Base-by-base conservation (phyloP, 2,888 invertebrate species). In the Perithous albicinctus region DNA sequence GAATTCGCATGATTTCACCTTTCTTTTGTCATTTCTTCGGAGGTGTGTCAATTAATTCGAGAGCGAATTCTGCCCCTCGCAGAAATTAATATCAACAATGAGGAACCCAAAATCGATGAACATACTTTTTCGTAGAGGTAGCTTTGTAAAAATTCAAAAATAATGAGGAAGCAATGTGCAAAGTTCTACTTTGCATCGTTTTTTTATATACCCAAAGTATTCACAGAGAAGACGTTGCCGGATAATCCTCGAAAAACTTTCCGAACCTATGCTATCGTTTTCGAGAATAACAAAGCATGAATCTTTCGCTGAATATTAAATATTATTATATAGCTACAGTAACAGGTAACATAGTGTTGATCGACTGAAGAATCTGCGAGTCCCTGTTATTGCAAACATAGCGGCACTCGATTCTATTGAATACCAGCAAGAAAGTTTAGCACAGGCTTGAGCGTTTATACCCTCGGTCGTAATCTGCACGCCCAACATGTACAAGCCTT, bases 401-500 rank as follows among this genome's bases (percentile, higher is more conserved):
- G 59, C 41, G 32, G 32, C 26, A 43, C 32, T 20, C 15, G 67
- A 74, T 78, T 77, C 38, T 38, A 74, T 74, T 69, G 77, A 73
- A 77, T 54, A 73, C 67, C 18, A 15, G 26, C 20, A 26, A 43
- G 20, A 66, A 43, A 15, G 20, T 41, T 59, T 23, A 51, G 61
- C 59, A 23, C 59, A 23, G 8, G 51, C 46, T 35, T 35, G 23
- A 35, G n/a, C 46, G 63, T 63, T 77, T 51, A 51, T 69, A 59
- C 35, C 56, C 77, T 75, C 41, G 78, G 32, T 51, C 70, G 43
- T 75, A 64, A 59, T 82, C 61, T 43, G 66, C 35, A 72, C 72
- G n/a, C 78, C 15, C 51, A 82, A 75, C 82, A 82, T 78, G 82
- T 82, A 67, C 78, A 29, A 76, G 78, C 75, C 76, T 76, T 75